Evolutionary conservation across 2,888 invertebrate genomes (phyloP).

Genomic region (Lottia gigantea): DNA sequence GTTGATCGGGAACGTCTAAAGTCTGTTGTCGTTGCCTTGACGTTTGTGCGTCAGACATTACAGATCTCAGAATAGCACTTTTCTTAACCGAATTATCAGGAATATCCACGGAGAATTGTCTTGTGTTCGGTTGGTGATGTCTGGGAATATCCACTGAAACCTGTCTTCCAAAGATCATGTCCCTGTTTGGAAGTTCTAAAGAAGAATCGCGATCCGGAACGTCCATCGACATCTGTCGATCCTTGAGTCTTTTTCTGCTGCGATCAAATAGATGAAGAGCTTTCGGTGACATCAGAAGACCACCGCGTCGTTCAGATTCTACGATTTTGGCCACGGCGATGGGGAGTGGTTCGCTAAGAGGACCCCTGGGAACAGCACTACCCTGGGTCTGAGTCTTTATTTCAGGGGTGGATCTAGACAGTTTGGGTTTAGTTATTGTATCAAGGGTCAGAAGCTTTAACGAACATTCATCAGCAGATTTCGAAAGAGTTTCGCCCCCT

Average conservation of each 20-base stretch:
- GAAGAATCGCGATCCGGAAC: neutral
- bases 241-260: neutral
- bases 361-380: neutral
- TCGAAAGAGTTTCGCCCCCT: no score
- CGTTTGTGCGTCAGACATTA: no score
- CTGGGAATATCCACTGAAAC: neutral
- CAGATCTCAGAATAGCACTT: no score
- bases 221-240: neutral
- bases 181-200: no score
- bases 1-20: neutral
- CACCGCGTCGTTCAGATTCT: constrained; percentile 27
- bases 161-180: neutral
- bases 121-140: neutral
- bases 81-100: neutral
- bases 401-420: neutral
- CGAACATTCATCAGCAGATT: neutral
- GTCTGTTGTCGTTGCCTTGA: neutral
- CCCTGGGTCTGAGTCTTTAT: neutral
- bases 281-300: constrained; percentile 18
- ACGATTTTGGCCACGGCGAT: constrained; percentile 16
- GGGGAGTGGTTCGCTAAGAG: constrained; percentile 15
- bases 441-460: neutral
- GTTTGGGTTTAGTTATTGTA: neutral
- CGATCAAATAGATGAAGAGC: constrained; percentile 13
- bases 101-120: neutral